Base-by-base conservation (phyloP, 2,113 vertebrate genomes). In the Globicephala melas region DNA sequence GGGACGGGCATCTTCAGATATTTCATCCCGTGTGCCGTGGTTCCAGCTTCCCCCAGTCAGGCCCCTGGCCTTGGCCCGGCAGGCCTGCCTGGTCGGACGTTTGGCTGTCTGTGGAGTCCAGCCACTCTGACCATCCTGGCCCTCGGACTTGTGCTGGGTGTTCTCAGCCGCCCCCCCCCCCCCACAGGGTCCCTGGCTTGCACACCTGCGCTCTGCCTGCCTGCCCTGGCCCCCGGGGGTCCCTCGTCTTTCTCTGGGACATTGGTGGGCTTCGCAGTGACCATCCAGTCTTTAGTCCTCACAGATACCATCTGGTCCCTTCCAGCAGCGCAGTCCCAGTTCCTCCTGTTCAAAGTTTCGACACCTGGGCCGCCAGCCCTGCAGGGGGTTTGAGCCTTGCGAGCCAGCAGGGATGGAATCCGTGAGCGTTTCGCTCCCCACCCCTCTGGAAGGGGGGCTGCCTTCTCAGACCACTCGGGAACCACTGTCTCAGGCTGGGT, bases 381-480 rank as follows among this genome's bases (percentile, higher is more conserved):
- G 8, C 3, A 2, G 26, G 47, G n/a, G 8, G 0, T 6, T 10
- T 21, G 12, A 12, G 36, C 7, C 20, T 7, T 0, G 0, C 6
- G 4, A 2, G 0, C 31, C 26, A 23, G 28, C 1, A 21, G 15
- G 14, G 25, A 5, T 0, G 13, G 31, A 14, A 6, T 10, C 17
- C 5, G 0, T 4, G n/a, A 20, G 47, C 23, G 1, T 12, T 33
- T 25, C 3, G 2, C 13, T 5, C n/a, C 26, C 31, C 6, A 11
- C 47, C 21, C 0, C 1, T 0, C 0, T 53, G 53, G 15, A 53
- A 53, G 53, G 6, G 31, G 31, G 6, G 17, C 60, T 23, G 74
- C 47, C 15, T n/a, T 25, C 38, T 38, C 20, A 0, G 1, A 7
- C 6, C 1, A 0, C 21, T 18, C 1, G 0, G 14, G 63, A 38